These are phyloP conservation scores for Schizotus pectinicornis DNA, from an alignment of 2,888 invertebrate species.

Conservation along the genomic window DNA sequence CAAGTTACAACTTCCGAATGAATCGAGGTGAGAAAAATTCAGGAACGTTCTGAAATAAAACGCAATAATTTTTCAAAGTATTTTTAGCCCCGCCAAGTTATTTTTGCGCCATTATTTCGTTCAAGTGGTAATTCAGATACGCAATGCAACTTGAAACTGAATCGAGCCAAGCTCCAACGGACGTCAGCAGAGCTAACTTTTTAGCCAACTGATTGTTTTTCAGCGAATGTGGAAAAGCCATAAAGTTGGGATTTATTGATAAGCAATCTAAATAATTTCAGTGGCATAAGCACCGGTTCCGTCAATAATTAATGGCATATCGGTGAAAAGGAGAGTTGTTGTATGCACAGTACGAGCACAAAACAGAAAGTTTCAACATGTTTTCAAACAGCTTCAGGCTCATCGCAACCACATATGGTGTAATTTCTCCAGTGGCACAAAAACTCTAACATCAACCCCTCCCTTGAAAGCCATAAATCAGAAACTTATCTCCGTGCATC, in stretches of 20 bases:
- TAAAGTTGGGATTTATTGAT: background rate
- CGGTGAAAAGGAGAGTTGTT: slow-evolving; percentile 2
- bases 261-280: background rate
- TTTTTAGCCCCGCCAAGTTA: too few species aligned
- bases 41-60: too few species aligned
- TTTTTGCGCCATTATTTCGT: too few species aligned
- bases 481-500: background rate
- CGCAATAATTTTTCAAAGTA: too few species aligned
- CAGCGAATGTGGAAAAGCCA: too few species aligned
- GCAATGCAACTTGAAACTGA: too few species aligned
- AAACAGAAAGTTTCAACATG: background rate
- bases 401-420: slow-evolving; percentile 4
- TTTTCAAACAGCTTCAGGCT: background rate
- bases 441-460: background rate
- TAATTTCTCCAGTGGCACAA: slow-evolving; percentile 2
- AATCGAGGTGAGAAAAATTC: too few species aligned
- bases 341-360: background rate
- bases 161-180: too few species aligned
- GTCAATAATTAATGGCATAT: slow-evolving; percentile 3
- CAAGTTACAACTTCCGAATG: too few species aligned
- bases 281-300: background rate
- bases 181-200: too few species aligned
- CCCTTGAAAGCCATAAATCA: background rate
- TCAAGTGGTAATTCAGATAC: too few species aligned
- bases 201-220: too few species aligned